Conservation (phyloP, 2,888 invertebrate genomes). For the Campoplex capitator region DNA sequence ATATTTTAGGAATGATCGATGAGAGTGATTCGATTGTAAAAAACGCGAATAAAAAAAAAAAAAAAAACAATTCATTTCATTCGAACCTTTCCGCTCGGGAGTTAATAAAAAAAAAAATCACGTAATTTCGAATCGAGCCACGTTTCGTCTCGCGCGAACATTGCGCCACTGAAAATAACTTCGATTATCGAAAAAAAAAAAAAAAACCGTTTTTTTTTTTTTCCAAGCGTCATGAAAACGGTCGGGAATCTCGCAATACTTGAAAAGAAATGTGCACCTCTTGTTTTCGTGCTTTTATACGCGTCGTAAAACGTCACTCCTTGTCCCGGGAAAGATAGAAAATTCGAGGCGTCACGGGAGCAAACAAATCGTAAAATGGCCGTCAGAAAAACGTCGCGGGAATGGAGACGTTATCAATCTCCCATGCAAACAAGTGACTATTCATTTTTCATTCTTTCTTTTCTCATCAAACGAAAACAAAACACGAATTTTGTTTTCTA, state of each 20-base stretch:
- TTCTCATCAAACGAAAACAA: background rate
- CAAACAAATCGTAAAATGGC: constrained; percentile 62
- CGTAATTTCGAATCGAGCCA: constrained; percentile 4
- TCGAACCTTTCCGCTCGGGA: too few species aligned
- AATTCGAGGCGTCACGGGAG: constrained; percentile 31
- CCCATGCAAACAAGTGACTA: constrained; percentile 11
- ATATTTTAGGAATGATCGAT: background rate
- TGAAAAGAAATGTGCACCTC: background rate
- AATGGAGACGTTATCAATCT: constrained; percentile 35
- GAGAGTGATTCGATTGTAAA: background rate
- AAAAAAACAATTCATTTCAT: background rate
- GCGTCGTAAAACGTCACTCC: constrained; percentile 43
- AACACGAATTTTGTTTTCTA: background rate
- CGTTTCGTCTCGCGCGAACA: background rate
- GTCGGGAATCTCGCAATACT: background rate
- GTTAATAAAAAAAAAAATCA: too few species aligned
- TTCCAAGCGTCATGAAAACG: background rate
- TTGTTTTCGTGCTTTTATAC: constrained; percentile 18
- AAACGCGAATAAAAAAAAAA: constrained; percentile 14
- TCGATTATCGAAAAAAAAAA: background rate
- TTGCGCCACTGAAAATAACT: background rate
- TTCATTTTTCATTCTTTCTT: constrained; percentile 14
- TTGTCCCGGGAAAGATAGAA: background rate
- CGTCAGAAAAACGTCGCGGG: constrained; percentile 49
- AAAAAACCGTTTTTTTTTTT: background rate